These are phyloP conservation scores for Protomyctophum bolini DNA, from an alignment of 2,113 vertebrate genomes.

Conservation along the genomic window DNA sequence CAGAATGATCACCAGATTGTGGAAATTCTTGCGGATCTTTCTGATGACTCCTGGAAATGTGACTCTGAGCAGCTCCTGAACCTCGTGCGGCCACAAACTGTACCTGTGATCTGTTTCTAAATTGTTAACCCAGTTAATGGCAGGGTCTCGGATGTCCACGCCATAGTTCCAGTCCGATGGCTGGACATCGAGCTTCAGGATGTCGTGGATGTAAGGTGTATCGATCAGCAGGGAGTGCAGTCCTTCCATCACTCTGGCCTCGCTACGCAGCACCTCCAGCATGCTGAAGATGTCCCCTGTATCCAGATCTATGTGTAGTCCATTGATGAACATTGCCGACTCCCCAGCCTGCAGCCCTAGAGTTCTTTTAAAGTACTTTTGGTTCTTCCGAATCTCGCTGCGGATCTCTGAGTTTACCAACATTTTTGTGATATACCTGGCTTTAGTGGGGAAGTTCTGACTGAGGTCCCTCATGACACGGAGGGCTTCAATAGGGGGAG, in stretches of 20 bases:
- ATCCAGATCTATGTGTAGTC: constrained; percentile 93
- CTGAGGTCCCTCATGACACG: constrained; percentile 96
- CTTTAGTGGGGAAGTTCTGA: constrained; percentile 98
- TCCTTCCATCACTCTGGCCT: constrained; percentile 95
- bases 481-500: constrained; percentile 87
- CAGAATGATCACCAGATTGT: constrained; percentile 94
- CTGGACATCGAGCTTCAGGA: constrained; percentile 93
- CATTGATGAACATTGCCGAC: constrained; percentile 95
- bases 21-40: constrained; percentile 96
- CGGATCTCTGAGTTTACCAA: constrained; percentile 88
- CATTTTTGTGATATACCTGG: constrained; percentile 96
- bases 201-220: constrained; percentile 87
- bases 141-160: constrained; percentile 91
- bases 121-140: constrained; percentile 97
- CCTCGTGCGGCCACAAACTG: constrained; percentile 89
- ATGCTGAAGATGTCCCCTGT: constrained; percentile 97
- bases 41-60: constrained; percentile 97
- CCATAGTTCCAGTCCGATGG: constrained; percentile 92
- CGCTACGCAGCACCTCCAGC: constrained; percentile 92
- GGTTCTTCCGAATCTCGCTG: constrained; percentile 92
- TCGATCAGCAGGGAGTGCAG: constrained; percentile 90
- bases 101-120: constrained; percentile 91
- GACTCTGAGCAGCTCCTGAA: constrained; percentile 94
- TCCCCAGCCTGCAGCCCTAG: constrained; percentile 94
- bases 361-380: constrained; percentile 97